Base-by-base conservation (phyloP, 2,888 invertebrate species). In the Hylaea fasciaria region DNA sequence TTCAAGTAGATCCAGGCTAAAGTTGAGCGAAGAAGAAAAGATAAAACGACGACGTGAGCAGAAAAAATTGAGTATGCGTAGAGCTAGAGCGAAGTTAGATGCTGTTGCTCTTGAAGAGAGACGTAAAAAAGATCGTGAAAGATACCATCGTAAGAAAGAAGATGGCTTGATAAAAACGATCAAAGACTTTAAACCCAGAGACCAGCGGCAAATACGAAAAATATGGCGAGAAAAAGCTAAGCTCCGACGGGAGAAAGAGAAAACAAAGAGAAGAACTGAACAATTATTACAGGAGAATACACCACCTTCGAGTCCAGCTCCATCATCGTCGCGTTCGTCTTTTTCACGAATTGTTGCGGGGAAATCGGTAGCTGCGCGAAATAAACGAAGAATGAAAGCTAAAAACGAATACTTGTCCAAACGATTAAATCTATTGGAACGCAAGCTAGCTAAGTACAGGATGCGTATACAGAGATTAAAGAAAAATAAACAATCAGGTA, bases 211-310 rank as follows among this genome's bases (percentile, higher is more conserved):
- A 37, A 60, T 67, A 12, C 29, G 66, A 60, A 68, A 66, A 59
- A 50, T 61, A 9, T 70, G 66, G 70, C 56, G 66, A 28, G 65
- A 66, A n/a, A n/a, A n/a, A n/a, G n/a, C n/a, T n/a, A n/a, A n/a
- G n/a, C n/a, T n/a, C n/a, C n/a, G n/a, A n/a, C n/a, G n/a, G n/a
- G n/a, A n/a, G n/a, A n/a, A n/a, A n/a, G n/a, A n/a, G n/a, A 56
- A 61, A 63, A 40, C 41, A 8, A 14, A 41, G 2, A 50, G 46
- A 49, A 54, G 48, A 39, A 51, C 51, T n/a, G 44, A 52, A 35
- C 22, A 11, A 54, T 40, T 48, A 17, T 17, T 35, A 8, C 4
- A 35, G 2, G 35, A 35, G 7, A 28, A 28, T 35, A 35, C 35
- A 35, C 35, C 35, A 8, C 35, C 35, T 9, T 35, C 35, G 2